Evolutionary conservation across 1,140 invertebrate species (phyloP).

Genomic region (Drosophila suzukii): DNA sequence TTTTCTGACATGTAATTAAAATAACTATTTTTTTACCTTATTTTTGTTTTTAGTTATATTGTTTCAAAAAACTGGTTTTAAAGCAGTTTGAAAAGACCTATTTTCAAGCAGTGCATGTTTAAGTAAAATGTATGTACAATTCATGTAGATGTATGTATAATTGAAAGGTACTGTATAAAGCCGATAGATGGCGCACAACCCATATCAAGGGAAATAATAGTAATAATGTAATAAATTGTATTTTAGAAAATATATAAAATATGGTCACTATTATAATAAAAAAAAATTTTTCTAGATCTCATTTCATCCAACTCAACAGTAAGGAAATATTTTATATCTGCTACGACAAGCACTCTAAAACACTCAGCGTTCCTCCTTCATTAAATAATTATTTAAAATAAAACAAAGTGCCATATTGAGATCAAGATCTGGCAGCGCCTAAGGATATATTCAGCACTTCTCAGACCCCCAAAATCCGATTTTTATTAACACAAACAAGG

Average conservation of each 20-base stretch:
- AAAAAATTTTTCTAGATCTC: no score
- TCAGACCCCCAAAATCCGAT: constrained; percentile 6
- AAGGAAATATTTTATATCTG: background rate
- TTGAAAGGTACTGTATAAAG: no score
- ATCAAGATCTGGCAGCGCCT: constrained; percentile 6
- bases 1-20: no score
- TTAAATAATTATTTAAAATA: constrained; percentile 41
- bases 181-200: background rate
- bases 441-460: constrained; percentile 9
- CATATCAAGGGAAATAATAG: no score
- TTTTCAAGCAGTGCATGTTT: background rate
- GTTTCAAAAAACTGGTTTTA: background rate
- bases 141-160: background rate
- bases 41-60: no score
- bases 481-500: constrained; percentile 80
- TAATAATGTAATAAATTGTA: no score
- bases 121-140: no score
- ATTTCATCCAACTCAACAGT: no score
- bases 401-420: constrained; percentile 10
- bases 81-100: background rate
- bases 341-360: background rate
- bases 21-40: background rate
- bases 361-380: background rate
- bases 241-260: no score
- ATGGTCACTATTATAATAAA: no score